Base-by-base conservation (phyloP, 2,113 vertebrate genomes). In the Campylorhamphus procurvoides region DNA sequence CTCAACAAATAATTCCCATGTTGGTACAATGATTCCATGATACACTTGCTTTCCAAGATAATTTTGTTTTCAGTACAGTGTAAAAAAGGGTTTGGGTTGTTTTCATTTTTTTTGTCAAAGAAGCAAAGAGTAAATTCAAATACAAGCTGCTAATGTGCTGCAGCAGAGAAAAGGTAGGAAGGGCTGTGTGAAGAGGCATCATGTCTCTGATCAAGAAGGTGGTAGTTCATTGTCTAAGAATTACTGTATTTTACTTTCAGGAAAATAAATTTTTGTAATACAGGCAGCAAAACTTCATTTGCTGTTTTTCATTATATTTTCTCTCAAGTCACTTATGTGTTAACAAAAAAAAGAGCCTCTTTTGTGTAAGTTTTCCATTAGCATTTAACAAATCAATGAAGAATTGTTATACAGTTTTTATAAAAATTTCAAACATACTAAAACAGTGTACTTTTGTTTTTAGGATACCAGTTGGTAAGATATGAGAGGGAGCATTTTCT, bases 401-500 rank as follows among this genome's bases (percentile, higher is more conserved):
- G 44, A 40, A 9, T 75, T 55, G 37, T 56, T 67, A 37, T 9
- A 12, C 17, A 16, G 4, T 47, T 27, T 80, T 84, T 16, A 39
- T 59, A 71, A 71, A 31, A 46, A 42, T 74, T 87, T 84, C 39
- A 82, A 93, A 37, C 59, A 62, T 37, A 60, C 14, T 75, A 69
- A 76, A 93, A 84, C 5, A 25, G 14, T 35, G 4, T 91, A 39
- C 42, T 97, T 95, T 87, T 91, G 12, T 62, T 97, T 97, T 24
- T 67, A 99, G 98, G 98, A 95, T 98, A 99, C 73, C 97, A 77
- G 94, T 99, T 89, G 97, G 98, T 97, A 98, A 98, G 93, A 98
- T 99, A 90, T 99, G 99, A 71, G 99, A 99, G 90, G 98, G 99
- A n/a, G 98, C 98, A 3, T 99, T 99, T 98, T 99, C 98, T 55